Evolutionary conservation across 2,797 vertebrate species (phyloP), one percentile per base, ranked within the genome.

Genomic region (Apodemus agrarius): DNA sequence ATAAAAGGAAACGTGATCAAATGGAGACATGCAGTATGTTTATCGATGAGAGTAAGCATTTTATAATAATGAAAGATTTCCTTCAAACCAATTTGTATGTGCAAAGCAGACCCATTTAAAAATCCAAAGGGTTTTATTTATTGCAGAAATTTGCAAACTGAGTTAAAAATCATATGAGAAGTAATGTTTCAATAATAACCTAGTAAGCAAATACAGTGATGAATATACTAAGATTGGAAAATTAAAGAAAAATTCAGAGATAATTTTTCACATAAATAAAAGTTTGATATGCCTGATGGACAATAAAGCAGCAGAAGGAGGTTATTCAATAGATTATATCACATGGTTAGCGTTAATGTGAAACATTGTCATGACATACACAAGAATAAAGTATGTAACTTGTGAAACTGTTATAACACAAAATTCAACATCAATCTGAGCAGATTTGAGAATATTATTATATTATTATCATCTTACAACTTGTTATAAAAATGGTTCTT

Each of bases 211-310:
- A 59, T 63, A 43, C 19, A 63, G 26, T 63, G 37, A 78, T 49
- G 91, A 91, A 95, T 87, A 22, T 10, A 59, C 86, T 3, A 74
- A 90, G 63, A 89, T 90, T 92, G 9, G 43, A 63, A 80, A 65
- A 84, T 69, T 72, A 92, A 93, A 90, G 21, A 92, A 59, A 80
- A 92, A 92, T 46, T 40, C 52, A 89, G n/a, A 79, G 84, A 75
- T 24, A 46, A 24, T 52, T 46, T 93, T 13, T 76, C 79, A 59
- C 2, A 84, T 74, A 94, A 88, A 91, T 91, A 43, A 57, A 85
- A 89, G 57, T 49, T 75, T 85, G 63, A 54, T 65, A 3, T 83
- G 10, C 3, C 40, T 90, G 16, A 67, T 90, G 24, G 40, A 2
- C 2, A 91, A 34, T 43, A 65, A 21, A 0, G 1, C 21, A 89